Conservation (phyloP, 2,797 vertebrate genomes). For the Syndactyla subalaris region DNA sequence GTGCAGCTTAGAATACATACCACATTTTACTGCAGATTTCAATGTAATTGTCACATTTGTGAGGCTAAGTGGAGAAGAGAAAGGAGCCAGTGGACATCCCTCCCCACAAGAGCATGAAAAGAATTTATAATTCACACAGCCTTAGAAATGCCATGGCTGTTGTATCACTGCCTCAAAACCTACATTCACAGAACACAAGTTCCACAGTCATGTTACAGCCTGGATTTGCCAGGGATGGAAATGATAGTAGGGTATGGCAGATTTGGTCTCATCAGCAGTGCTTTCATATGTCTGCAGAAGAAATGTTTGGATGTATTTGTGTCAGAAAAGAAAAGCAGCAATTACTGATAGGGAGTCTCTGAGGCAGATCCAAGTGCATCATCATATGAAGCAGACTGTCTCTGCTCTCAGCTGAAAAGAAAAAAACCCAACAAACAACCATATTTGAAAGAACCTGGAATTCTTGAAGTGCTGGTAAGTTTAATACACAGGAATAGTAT, state of each 20-base stretch:
- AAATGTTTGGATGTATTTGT: not conserved
- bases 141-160: not conserved
- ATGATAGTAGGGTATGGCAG: not conserved
- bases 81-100: not conserved
- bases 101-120: not conserved
- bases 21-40: not conserved
- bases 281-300: not conserved
- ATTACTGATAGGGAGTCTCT: not conserved
- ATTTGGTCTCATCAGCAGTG: not conserved
- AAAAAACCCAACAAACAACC: not conserved
- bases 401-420: not conserved
- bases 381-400: not conserved
- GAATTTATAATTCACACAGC: not conserved
- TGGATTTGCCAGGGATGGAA: conserved; percentile 19
- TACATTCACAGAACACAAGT: not conserved
- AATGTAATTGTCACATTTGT: not conserved
- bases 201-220: not conserved
- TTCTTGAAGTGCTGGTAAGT: not conserved
- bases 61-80: not conserved
- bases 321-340: not conserved
- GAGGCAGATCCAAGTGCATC: not conserved
- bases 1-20: not conserved
- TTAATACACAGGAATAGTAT: not conserved
- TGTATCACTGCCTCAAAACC: not conserved
- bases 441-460: not conserved